These are phyloP conservation scores for Phymatocera aterrima DNA, from an alignment of 2,888 invertebrate species.

Conservation along the genomic window DNA sequence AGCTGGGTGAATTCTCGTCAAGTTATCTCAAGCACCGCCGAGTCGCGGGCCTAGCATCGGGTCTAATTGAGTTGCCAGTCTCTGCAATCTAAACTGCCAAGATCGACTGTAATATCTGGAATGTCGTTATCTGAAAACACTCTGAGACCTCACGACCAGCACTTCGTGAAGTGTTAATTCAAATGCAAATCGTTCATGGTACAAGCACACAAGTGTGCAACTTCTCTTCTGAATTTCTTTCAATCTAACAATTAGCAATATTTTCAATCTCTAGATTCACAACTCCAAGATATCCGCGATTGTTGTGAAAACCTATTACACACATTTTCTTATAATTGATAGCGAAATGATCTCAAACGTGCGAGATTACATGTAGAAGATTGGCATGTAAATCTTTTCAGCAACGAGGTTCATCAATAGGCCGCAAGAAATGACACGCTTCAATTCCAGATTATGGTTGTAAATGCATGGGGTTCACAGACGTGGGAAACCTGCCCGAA, in stretches of 20 bases:
- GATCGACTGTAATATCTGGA: constrained; percentile 37
- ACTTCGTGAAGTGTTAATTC: constrained; percentile 24
- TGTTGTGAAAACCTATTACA: too few relatives aligned
- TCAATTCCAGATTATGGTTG: too few relatives aligned
- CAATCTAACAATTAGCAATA: neutral
- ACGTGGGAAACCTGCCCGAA: too few relatives aligned
- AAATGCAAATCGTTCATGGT: constrained; percentile 6
- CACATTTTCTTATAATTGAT: too few relatives aligned
- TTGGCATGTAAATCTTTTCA: too few relatives aligned
- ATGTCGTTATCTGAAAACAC: constrained; percentile 29
- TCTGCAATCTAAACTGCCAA: constrained; percentile 36
- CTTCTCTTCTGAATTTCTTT: neutral
- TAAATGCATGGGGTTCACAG: too few relatives aligned
- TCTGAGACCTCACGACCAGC: neutral
- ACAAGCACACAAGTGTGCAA: neutral
- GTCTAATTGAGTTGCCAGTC: constrained; percentile 46
- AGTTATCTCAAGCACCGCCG: constrained; percentile 38
- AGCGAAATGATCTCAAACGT: too few relatives aligned
- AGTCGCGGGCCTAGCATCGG: constrained; percentile 24
- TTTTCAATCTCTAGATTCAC: neutral
- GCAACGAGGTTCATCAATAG: too few relatives aligned
- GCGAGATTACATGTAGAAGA: too few relatives aligned
- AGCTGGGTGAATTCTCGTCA: neutral
- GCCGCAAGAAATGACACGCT: too few relatives aligned
- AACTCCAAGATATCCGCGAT: too few relatives aligned